Evolutionary conservation across 53 echinoderm and acorn worm species (phyloP), one percentile per base, ranked within the genome.

Genomic region (Arbacia lixula): DNA sequence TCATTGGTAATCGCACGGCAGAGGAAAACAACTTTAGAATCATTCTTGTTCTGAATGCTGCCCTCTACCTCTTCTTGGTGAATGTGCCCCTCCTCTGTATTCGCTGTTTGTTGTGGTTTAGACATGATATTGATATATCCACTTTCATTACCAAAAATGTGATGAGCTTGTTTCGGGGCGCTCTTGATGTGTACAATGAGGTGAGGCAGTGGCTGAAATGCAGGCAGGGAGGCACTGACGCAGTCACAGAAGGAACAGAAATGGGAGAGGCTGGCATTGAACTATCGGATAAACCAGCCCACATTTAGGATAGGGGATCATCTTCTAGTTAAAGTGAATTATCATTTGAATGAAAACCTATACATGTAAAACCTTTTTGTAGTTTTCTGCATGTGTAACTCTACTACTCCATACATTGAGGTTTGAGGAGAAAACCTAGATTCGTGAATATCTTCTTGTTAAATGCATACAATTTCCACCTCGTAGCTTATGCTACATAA

Each of bases 81-180:
- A 91, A 94, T 43, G 43, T 94, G 4, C 94, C 94, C 12, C 63
- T 94, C 38, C 84, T 94, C 30, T 68, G 72, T 27, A 86, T 94
- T 39, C 83, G 94, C 31, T 53, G 88, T 16, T 68, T 74, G 39
- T 76, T 94, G 28, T 94, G 94, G 94, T 56, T 89, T 27, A 35
- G 37, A 22, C 84, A 89, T 53, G 88, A 91, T 61, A 60, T 86
- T 5, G 91, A 94, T 54, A 72, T 94, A 69, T 91, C 94, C 0
- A 94, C 91, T 3, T 94, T 94, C 51, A 76, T 94, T 51, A 94
- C 91, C 60, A 94, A 95, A 83, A 95, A 94, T 74, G 85, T 94
- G 37, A 91, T 94, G 87, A 86, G 78, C 43, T 71, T 94, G 36
- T 82, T 86, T 30, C 77, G 84, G 67, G 91, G 87, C 21, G 52